phyloP scores from a whole-genome alignment of 1,140 invertebrate species.

The Drosophila kurseongensis region DNA sequence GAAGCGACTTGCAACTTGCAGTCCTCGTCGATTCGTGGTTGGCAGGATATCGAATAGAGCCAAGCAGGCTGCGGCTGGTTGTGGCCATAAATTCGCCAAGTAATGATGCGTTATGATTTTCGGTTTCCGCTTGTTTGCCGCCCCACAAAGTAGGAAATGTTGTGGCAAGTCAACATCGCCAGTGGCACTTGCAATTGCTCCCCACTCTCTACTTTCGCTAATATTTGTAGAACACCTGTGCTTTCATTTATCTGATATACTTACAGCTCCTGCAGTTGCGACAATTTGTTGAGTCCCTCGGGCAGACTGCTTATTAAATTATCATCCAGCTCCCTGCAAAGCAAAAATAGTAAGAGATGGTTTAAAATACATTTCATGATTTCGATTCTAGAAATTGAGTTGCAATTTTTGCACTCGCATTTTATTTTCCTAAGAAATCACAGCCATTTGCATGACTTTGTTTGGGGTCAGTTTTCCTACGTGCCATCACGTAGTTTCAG shows the following conservation, averaged over 20 bases:
- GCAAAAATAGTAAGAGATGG: slow-evolving; percentile 52
- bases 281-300: slow-evolving; percentile 87
- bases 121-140: slow-evolving; percentile 75
- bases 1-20: slow-evolving; percentile 62
- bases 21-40: slow-evolving; percentile 10
- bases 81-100: slow-evolving; percentile 75
- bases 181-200: slow-evolving; percentile 6
- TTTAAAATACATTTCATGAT: slow-evolving; percentile 47
- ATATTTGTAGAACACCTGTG: slow-evolving; percentile 60
- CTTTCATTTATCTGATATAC: slow-evolving; percentile 60
- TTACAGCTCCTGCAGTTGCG: slow-evolving; percentile 90
- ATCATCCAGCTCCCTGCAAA: slow-evolving; percentile 90
- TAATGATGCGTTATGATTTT: slow-evolving; percentile 84
- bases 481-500: slow-evolving; percentile 60
- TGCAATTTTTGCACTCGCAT: slow-evolving; percentile 43
- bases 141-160: slow-evolving; percentile 70
- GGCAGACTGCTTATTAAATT: slow-evolving; percentile 89
- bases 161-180: slow-evolving; percentile 50
- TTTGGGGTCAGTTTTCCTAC: slow-evolving; percentile 64
- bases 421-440: slow-evolving; percentile 8
- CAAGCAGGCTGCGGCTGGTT: slow-evolving; percentile 36
- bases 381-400: slow-evolving; percentile 58
- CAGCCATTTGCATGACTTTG: slow-evolving; percentile 41
- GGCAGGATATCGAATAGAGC: slow-evolving; percentile 15
- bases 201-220: slow-evolving; percentile 12